A percentile compares a stretch with the other conserved stretches of the same genome.
These are phyloP conservation scores for Diorhabda carinulata DNA, from an alignment of 1,140 invertebrate species.

Conservation along the genomic window DNA sequence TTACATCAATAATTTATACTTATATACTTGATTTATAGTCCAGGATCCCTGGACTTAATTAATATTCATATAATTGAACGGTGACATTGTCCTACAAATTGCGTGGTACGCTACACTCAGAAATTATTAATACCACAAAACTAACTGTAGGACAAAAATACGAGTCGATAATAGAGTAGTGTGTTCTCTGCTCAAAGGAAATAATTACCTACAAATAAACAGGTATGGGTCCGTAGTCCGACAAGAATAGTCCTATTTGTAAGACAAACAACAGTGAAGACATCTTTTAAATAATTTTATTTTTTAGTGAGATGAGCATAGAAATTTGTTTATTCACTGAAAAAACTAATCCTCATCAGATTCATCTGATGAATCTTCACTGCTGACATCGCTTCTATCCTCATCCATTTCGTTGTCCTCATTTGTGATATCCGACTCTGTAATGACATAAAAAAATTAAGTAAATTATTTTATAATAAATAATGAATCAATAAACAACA, in stretches of 20 bases:
- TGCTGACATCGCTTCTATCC: neutral
- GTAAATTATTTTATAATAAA: neutral
- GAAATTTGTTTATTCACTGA: neutral
- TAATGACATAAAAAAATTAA: constrained; percentile 10
- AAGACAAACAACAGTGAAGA: neutral
- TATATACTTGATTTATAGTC: neutral
- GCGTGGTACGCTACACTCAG: neutral
- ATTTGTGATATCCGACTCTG: constrained; percentile 3
- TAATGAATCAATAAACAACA: neutral
- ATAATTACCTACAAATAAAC: neutral
- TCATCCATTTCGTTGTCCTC: neutral
- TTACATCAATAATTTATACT: constrained; percentile 7
- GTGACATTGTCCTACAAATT: neutral
- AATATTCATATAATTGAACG: neutral
- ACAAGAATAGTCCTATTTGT: constrained; percentile 1
- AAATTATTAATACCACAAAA: constrained; percentile 2
- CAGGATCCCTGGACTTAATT: neutral
- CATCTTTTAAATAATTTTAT: too few species aligned
- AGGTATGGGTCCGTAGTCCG: neutral
- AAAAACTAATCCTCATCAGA: neutral
- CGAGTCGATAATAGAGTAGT: neutral
- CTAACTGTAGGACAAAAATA: constrained; percentile 9
- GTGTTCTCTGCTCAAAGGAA: neutral
- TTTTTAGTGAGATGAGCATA: too few species aligned
- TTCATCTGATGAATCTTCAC: neutral